These are phyloP conservation scores for Portevinia maculata DNA, from an alignment of 2,888 invertebrate species.

Conservation along the genomic window DNA sequence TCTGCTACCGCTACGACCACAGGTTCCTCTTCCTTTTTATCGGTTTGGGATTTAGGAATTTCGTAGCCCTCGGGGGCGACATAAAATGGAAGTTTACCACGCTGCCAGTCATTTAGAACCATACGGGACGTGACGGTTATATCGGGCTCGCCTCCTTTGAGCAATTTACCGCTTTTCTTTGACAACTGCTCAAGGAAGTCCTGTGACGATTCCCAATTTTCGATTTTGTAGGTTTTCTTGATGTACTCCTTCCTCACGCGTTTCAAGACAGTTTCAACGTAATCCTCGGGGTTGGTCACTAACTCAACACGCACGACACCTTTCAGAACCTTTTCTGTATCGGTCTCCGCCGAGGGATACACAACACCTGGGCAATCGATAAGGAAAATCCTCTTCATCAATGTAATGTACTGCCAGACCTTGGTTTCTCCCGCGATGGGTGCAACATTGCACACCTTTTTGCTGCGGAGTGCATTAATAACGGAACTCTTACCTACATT, in stretches of 20 bases:
- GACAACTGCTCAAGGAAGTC: constrained; percentile 97
- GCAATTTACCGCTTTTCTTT: constrained; percentile 91
- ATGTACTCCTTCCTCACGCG: constrained; percentile 95
- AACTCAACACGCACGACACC: constrained; percentile 98
- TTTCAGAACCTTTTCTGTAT: constrained; percentile 96
- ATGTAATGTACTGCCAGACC: constrained; percentile 99
- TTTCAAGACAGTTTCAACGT: constrained; percentile 92
- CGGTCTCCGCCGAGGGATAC: constrained; percentile 97
- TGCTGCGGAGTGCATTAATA: constrained; percentile 96
- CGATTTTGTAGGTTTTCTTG: constrained; percentile 93
- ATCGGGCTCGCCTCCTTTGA: constrained; percentile 99
- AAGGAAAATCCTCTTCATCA: constrained; percentile 97
- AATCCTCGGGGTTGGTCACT: constrained; percentile 96
- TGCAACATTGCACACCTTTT: constrained; percentile 99
- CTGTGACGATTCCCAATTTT: constrained; percentile 90
- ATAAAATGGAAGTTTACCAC: constrained; percentile 98
- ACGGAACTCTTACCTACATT: constrained; percentile 99
- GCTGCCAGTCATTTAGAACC: constrained; percentile 99
- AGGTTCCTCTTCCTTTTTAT: constrained; percentile 59
- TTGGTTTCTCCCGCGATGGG: constrained; percentile 99
- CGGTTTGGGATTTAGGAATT: constrained; percentile 85
- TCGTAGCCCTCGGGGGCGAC: constrained; percentile 93
- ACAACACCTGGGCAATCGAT: constrained; percentile 99
- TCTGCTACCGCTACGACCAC: constrained; percentile 44
- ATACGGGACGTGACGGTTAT: constrained; percentile 93